phyloP scores from a whole-genome alignment of 2,888 invertebrate genomes.

The Ditula angustiorana region DNA sequence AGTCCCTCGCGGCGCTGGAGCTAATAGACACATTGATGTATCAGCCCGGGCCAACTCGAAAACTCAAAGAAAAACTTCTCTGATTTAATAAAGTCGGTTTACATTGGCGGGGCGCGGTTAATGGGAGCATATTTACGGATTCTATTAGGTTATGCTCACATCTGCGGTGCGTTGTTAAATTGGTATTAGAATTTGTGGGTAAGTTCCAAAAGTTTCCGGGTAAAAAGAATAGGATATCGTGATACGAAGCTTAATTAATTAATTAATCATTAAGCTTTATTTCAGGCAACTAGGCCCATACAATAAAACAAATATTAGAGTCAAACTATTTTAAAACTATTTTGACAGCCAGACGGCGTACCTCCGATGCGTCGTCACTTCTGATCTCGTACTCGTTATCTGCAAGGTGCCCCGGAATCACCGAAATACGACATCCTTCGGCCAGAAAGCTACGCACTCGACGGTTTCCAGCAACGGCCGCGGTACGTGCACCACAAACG shows the following conservation, averaged over 20 bases:
- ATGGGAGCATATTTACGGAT: constrained; percentile 66
- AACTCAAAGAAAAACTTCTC: constrained; percentile 30
- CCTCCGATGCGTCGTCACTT: too few species aligned
- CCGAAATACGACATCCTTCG: too few species aligned
- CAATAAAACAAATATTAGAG: too few species aligned
- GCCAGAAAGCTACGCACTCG: too few species aligned
- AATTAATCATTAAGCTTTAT: too few species aligned
- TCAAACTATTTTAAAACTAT: too few species aligned
- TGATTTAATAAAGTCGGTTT: constrained; percentile 52
- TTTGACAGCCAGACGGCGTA: too few species aligned
- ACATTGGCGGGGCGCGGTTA: constrained; percentile 53
- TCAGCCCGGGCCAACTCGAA: constrained; percentile 52
- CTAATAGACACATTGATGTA: constrained; percentile 80
- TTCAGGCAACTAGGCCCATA: too few species aligned
- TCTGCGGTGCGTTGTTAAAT: neutral
- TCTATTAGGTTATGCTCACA: constrained; percentile 45
- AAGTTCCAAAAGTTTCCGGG: neutral
- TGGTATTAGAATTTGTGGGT: neutral
- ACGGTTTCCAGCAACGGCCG: too few species aligned
- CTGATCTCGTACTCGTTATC: too few species aligned
- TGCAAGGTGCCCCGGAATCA: too few species aligned
- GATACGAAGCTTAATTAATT: neutral
- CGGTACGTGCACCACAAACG: too few species aligned
- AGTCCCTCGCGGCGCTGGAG: constrained; percentile 56
- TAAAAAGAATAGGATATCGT: neutral